Conservation (phyloP, 92 coral and sea anemone genomes). For the Heteractis magnifica region DNA sequence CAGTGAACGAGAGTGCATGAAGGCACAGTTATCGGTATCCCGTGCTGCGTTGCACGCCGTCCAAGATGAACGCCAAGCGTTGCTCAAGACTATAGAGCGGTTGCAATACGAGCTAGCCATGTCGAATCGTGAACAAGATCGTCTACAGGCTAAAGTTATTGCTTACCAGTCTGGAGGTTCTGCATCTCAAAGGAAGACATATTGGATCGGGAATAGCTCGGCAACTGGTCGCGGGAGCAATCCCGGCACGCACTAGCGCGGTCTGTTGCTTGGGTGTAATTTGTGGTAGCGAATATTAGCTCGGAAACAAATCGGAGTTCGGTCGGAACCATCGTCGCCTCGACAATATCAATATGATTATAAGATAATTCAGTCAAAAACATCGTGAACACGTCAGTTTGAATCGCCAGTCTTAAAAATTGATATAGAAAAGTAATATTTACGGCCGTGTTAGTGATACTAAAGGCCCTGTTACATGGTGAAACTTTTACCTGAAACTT, state of each 20-base stretch:
- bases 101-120: conserved; percentile 78
- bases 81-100: conserved; percentile 85
- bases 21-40: conserved; percentile 80
- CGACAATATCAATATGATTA: too few species aligned
- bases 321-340: not conserved
- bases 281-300: not conserved
- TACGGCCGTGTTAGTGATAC: too few species aligned
- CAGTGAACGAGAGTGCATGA: conserved; percentile 74
- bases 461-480: too few species aligned
- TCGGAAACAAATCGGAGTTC: not conserved
- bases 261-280: not conserved
- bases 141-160: conserved; percentile 67
- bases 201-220: not conserved
- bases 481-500: too few species aligned
- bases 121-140: conserved; percentile 93
- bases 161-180: conserved; percentile 53
- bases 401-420: too few species aligned
- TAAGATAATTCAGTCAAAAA: too few species aligned
- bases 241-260: not conserved
- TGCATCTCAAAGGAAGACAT: not conserved
- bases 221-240: not conserved
- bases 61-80: conserved; percentile 81
- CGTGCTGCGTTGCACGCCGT: conserved; percentile 75
- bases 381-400: too few species aligned
- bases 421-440: too few species aligned